Conservation (phyloP, 2,888 invertebrate species). For the Platycheirus albimanus region DNA sequence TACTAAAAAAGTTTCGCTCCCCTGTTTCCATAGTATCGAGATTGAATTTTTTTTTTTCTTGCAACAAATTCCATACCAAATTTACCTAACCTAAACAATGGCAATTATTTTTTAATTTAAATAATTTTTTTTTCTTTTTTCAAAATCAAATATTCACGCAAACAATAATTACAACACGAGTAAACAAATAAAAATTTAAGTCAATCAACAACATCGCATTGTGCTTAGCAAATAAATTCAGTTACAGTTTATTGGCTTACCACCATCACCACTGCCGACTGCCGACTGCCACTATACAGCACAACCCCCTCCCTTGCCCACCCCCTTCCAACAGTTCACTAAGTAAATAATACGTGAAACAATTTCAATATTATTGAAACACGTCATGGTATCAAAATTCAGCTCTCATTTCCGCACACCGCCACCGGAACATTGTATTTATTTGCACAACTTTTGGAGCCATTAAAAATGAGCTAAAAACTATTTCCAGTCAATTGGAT, state of each 20-base stretch:
- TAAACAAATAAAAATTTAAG: not conserved
- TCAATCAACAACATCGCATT: constrained; percentile 16
- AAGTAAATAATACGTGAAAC: constrained; percentile 8
- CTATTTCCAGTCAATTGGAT: not conserved
- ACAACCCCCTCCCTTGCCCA: too few relatives aligned
- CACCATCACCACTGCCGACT: not conserved
- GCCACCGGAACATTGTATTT: constrained; percentile 7
- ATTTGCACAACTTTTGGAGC: not conserved
- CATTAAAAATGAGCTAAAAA: not conserved
- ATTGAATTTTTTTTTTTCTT: too few relatives aligned
- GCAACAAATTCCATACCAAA: too few relatives aligned
- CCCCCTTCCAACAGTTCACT: too few relatives aligned
- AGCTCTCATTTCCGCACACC: too few relatives aligned
- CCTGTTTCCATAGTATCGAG: too few relatives aligned
- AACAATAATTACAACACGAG: too few relatives aligned
- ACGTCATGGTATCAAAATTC: not conserved
- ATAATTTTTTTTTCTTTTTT: too few relatives aligned
- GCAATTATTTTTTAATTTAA: too few relatives aligned
- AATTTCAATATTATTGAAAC: constrained; percentile 2
- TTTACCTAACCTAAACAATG: too few relatives aligned
- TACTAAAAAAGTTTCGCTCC: too few relatives aligned
- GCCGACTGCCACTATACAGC: not conserved
- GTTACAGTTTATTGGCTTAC: constrained; percentile 20
- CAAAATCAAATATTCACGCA: not conserved
- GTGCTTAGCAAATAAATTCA: constrained; percentile 10